Conservation (phyloP, 2,888 invertebrate species). For the Penaeus monodon region DNA sequence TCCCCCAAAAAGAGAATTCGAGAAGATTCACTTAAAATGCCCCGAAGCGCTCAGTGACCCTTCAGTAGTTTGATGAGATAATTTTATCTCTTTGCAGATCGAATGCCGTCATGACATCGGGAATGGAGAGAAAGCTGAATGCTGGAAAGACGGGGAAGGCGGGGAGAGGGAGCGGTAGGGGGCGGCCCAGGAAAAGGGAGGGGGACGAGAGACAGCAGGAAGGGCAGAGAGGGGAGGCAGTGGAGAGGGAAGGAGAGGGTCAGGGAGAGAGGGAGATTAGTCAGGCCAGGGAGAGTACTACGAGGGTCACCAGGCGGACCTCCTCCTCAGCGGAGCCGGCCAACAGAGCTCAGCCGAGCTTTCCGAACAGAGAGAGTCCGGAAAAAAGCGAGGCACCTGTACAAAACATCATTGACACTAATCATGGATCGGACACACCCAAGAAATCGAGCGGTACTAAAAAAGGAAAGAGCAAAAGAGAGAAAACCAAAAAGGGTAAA, state of each 20-base stretch:
- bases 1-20: no score
- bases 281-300: conserved; percentile 17
- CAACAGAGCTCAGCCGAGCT: background rate
- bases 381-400: no score
- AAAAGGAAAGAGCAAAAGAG: conserved; percentile 28
- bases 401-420: background rate
- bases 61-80: conserved; percentile 51
- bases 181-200: conserved; percentile 55
- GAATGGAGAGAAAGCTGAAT: conserved; percentile 60
- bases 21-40: conserved; percentile 17
- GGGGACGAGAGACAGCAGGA: conserved; percentile 50
- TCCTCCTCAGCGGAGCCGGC: conserved; percentile 16
- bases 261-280: conserved; percentile 38
- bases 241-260: conserved; percentile 19
- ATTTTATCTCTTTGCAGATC: conserved; percentile 59
- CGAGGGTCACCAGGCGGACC: conserved; percentile 32
- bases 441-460: conserved; percentile 13
- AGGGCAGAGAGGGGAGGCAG: conserved; percentile 37
- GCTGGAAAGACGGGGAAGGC: conserved; percentile 53
- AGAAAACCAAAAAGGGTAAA: conserved; percentile 32
- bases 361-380: background rate
- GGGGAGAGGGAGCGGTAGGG: conserved; percentile 55
- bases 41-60: conserved; percentile 34
- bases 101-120: conserved; percentile 60
- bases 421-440: background rate